A percentile compares a stretch with the other conserved stretches of the same genome.
Evolutionary conservation across 2,113 vertebrate genomes (phyloP).

Genomic region (Halcyon malimbica): DNA sequence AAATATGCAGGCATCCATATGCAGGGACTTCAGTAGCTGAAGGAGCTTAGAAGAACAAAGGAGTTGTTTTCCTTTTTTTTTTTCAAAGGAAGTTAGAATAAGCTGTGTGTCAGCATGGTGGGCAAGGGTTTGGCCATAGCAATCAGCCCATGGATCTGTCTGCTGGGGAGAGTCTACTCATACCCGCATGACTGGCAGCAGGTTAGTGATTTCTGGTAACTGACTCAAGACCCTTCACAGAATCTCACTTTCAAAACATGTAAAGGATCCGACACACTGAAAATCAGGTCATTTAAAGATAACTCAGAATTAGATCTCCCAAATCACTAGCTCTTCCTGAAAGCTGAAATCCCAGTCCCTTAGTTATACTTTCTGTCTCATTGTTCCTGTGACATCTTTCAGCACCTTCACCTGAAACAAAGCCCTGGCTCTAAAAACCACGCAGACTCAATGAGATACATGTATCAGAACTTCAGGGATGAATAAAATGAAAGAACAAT

Average conservation of each 20-base stretch:
- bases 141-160: background rate
- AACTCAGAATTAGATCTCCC: background rate
- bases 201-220: background rate
- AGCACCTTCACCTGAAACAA: slow-evolving; percentile 15
- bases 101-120: background rate
- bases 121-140: background rate
- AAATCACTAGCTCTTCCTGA: background rate
- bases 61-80: background rate
- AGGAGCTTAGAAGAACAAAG: slow-evolving; percentile 40
- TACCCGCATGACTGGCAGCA: fast-evolving
- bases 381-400: background rate
- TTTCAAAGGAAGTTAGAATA: slow-evolving; percentile 8
- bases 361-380: background rate
- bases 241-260: background rate
- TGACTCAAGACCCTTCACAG: background rate
- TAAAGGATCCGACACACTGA: background rate
- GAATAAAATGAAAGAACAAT: slow-evolving; percentile 43
- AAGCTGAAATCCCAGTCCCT: background rate
- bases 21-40: background rate
- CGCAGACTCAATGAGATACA: background rate
- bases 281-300: background rate
- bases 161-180: background rate
- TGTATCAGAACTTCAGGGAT: background rate
- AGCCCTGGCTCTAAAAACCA: background rate
- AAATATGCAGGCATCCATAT: slow-evolving; percentile 36